Conservation (phyloP, 2,113 vertebrate genomes). For the Empidonax alnorum region DNA sequence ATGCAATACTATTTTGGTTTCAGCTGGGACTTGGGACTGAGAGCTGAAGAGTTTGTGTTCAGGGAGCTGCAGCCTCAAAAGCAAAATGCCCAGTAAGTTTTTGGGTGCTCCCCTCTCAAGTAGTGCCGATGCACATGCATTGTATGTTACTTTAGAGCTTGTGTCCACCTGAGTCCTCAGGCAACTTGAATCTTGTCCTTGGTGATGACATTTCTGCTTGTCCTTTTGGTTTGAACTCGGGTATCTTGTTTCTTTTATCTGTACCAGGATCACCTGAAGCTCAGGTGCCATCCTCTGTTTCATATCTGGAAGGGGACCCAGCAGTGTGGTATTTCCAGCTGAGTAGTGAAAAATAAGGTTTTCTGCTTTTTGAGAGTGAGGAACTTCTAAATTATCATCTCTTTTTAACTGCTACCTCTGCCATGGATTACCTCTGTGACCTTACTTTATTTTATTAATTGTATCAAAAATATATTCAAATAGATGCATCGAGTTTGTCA, state of each 20-base stretch:
- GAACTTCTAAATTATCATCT: not conserved
- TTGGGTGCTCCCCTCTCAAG: not conserved
- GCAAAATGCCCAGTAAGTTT: not conserved
- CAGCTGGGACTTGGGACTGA: not conserved
- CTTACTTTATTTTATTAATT: not conserved
- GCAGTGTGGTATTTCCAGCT: not conserved
- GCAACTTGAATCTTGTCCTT: not conserved
- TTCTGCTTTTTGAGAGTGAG: not conserved
- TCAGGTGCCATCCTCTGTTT: not conserved
- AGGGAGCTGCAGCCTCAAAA: not conserved
- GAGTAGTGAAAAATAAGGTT: not conserved
- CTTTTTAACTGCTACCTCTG: not conserved
- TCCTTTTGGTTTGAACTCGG: not conserved
- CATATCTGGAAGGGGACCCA: not conserved
- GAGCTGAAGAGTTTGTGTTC: not conserved
- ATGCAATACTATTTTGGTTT: not conserved
- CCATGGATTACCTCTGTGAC: not conserved
- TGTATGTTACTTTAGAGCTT: not conserved
- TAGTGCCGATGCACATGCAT: not conserved
- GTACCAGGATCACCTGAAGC: not conserved
- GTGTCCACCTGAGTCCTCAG: not conserved
- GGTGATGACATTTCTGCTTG: not conserved
- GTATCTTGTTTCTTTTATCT: conserved; percentile 1
- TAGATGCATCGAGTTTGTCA: not conserved
- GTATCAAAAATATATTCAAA: not conserved